These are phyloP conservation scores for Poecile atricapillus DNA, from an alignment of 2,113 vertebrate genomes.

Conservation along the genomic window DNA sequence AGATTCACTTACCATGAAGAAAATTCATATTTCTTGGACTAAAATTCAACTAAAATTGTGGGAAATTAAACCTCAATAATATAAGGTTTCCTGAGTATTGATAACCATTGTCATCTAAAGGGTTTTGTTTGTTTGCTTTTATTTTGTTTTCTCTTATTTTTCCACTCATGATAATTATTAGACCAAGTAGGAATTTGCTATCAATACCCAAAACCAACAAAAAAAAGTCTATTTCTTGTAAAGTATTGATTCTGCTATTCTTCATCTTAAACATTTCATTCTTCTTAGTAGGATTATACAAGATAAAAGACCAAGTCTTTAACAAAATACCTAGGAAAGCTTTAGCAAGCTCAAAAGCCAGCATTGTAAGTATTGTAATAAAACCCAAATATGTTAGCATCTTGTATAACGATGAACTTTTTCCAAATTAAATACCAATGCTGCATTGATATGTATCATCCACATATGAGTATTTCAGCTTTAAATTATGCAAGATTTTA, in stretches of 20 bases:
- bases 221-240: not conserved
- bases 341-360: not conserved
- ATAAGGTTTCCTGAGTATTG: not conserved
- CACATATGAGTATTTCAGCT: not conserved
- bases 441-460: not conserved
- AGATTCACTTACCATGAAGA: not conserved
- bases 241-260: not conserved
- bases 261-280: not conserved
- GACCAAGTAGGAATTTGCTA: not conserved
- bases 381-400: not conserved
- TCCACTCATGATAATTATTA: not conserved
- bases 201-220: not conserved
- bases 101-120: not conserved
- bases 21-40: not conserved
- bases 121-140: not conserved
- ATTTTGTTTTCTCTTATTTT: not conserved
- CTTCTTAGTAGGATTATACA: not conserved
- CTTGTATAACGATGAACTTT: not conserved
- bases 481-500: not conserved
- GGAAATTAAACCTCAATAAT: not conserved
- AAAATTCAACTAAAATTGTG: not conserved
- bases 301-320: not conserved
- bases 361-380: not conserved
- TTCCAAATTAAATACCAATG: not conserved
- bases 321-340: not conserved